Evolutionary conservation across 2,113 vertebrate genomes (phyloP).

Genomic region (Otis tarda): DNA sequence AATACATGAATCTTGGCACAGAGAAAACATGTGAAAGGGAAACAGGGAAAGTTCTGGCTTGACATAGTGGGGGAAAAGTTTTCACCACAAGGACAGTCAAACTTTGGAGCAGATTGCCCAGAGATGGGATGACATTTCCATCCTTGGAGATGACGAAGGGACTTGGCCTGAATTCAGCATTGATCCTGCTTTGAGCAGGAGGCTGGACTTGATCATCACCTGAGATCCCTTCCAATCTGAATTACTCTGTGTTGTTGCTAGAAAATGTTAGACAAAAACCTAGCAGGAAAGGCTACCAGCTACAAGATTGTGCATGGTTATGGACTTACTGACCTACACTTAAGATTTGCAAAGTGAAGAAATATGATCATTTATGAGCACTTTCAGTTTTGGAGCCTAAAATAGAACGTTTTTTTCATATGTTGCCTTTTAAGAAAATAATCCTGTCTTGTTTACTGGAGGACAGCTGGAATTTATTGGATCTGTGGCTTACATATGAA

Average conservation of each 20-base stretch:
- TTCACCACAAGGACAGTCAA: no score
- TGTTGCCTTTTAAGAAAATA: not conserved
- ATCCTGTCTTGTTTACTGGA: not conserved
- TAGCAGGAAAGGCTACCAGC: not conserved
- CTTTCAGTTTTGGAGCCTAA: not conserved
- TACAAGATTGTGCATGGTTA: not conserved
- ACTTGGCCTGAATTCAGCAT: no score
- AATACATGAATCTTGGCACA: not conserved
- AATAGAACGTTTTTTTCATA: not conserved
- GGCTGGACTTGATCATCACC: not conserved
- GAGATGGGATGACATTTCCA: no score
- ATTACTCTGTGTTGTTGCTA: not conserved
- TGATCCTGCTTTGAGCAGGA: no score
- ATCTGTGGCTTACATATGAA: not conserved
- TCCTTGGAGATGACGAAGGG: no score
- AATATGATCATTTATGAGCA: not conserved
- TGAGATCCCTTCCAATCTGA: not conserved
- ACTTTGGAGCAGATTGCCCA: no score
- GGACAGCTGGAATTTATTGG: not conserved
- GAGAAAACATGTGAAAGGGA: not conserved
- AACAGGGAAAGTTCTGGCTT: not conserved
- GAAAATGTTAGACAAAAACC: no score
- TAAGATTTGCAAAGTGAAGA: not conserved
- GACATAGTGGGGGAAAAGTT: no score
- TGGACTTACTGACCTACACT: not conserved